Conservation (phyloP, 2,797 vertebrate species). For the Intellagama lesueurii region DNA sequence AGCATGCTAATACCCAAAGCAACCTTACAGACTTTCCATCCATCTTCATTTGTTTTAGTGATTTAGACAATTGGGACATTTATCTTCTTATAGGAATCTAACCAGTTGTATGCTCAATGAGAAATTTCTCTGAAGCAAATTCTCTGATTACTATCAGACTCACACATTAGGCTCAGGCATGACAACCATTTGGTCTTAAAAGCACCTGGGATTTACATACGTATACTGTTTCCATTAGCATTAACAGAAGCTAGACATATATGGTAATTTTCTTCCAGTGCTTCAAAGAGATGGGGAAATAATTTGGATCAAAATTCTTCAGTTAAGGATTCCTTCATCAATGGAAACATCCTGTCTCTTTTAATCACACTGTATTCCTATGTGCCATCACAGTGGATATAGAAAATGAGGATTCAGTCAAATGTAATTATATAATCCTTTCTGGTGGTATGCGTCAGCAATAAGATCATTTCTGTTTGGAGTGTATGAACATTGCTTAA, state of each 20-base stretch:
- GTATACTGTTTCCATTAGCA: conserved; percentile 56
- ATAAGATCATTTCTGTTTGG: conserved; percentile 71
- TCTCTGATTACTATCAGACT: conserved; percentile 49
- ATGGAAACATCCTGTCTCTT: conserved; percentile 71
- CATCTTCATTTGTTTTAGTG: conserved; percentile 10
- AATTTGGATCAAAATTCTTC: conserved; percentile 71
- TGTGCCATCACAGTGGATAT: conserved; percentile 62
- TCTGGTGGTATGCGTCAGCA: conserved; percentile 71
- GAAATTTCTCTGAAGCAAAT: conserved; percentile 57
- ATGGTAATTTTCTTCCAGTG: conserved; percentile 56
- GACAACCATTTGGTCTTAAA: conserved; percentile 63
- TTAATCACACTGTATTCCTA: conserved; percentile 73
- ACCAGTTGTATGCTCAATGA: background rate
- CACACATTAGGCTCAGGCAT: conserved; percentile 51
- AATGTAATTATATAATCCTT: conserved; percentile 67
- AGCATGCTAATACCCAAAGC: conserved; percentile 14
- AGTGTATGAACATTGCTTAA: conserved; percentile 48
- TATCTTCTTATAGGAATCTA: background rate
- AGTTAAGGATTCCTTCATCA: conserved; percentile 71
- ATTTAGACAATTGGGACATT: background rate
- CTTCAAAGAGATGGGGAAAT: conserved; percentile 60
- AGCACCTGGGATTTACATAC: conserved; percentile 63
- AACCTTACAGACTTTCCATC: background rate
- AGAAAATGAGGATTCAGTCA: conserved; percentile 70
- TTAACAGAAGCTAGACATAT: conserved; percentile 66